Base-by-base conservation (phyloP, 1,140 invertebrate genomes). In the Cardiocondyla obscurior region DNA sequence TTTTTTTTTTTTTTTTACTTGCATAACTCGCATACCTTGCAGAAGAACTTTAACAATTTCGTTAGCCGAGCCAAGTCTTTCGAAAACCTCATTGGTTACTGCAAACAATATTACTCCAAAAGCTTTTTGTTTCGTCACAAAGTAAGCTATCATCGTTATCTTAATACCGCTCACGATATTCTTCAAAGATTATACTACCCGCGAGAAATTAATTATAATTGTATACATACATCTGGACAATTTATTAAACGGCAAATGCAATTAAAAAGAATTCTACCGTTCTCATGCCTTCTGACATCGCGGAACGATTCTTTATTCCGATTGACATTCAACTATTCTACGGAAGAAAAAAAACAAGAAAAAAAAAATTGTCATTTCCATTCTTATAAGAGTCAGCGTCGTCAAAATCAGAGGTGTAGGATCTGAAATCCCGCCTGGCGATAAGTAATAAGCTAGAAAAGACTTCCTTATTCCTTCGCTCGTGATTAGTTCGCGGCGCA, bases 401-500 rank as follows among this genome's bases (percentile, higher is more conserved):
- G 6, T 4, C 10, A 25, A 39, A 62, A 16, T 62, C 2, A 33
- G 19, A 7, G n/a, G 42, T 7, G 53, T 14, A 4, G 3, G 10
- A 55, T 12, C 19, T 25, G 3, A 22, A 7, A 33, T 33, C 30
- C 14, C n/a, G 28, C 4, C 4, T 19, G 39, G 30, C 28, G 16
- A 74, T 46, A 76, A 33, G 1, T 30, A 73, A 58, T 46, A 60
- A 28, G 44, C 8, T 28, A 22, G 4, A 46, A 12, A 2, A 46
- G n/a, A 2, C 25, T 42, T 39, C 39, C 19, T 62, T 25, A 33
- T 39, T n/a, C 28, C 14, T 60, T 82, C 42, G 39, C 57, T 39
- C 22, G 14, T 81, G 58, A 86, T 85, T 81, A 73, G 76, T 53
- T 33, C 46, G 69, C 53, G 14, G 19, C 42, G 49, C 82, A 74